Evolutionary conservation across 2,113 vertebrate species (phyloP).

Genomic region (Pachypanchax playfairii): DNA sequence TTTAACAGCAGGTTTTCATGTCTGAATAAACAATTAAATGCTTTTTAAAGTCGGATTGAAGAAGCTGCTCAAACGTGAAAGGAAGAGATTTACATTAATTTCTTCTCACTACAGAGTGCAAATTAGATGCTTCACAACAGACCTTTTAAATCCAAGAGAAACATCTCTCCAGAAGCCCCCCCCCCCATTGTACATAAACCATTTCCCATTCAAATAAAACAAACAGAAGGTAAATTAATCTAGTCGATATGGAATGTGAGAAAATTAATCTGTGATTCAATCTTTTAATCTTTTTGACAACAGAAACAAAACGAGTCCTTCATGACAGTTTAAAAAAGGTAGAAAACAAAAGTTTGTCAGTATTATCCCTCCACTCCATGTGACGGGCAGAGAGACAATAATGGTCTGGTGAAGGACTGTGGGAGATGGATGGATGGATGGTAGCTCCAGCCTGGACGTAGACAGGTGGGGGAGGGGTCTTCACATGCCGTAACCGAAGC

Average conservation of each 20-base stretch:
- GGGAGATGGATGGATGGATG: constrained; percentile 74
- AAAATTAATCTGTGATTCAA: constrained; percentile 86
- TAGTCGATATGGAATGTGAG: constrained; percentile 95
- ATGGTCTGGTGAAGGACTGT: constrained; percentile 88
- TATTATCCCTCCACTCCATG: constrained; percentile 62
- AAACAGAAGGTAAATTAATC: constrained; percentile 81
- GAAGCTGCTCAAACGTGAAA: constrained; percentile 92
- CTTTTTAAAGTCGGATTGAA: constrained; percentile 89
- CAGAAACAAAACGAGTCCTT: constrained; percentile 94
- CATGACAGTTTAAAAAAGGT: constrained; percentile 87
- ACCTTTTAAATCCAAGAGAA: constrained; percentile 81
- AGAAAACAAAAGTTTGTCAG: constrained; percentile 75
- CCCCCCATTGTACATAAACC: constrained; percentile 75
- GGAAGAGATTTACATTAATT: constrained; percentile 90
- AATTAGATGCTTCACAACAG: constrained; percentile 95
- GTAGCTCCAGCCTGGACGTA: constrained; percentile 72
- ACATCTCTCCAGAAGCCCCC: constrained; percentile 72
- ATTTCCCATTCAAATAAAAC: constrained; percentile 80
- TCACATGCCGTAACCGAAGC: constrained; percentile 97
- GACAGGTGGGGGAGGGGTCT: constrained; percentile 63
- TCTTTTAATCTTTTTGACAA: constrained; percentile 80
- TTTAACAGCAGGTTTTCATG: constrained; percentile 74
- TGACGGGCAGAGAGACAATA: constrained; percentile 79
- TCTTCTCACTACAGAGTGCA: constrained; percentile 97
- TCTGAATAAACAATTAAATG: constrained; percentile 93